Base-by-base conservation (phyloP, 2,888 invertebrate species). In the Melieria omissa region DNA sequence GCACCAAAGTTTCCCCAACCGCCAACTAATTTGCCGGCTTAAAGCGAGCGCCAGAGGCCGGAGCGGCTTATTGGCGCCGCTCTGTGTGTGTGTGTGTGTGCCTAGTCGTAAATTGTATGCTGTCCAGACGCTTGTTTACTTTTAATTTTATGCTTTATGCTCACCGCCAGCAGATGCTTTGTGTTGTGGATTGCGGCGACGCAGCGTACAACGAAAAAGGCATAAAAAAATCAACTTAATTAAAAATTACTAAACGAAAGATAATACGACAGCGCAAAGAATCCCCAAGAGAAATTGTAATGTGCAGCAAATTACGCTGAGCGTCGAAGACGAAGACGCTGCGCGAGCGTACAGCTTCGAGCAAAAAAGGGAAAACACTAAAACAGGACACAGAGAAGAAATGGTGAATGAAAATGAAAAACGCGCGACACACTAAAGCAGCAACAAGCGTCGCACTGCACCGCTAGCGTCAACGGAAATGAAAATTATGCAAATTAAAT, bases 211-310 rank as follows among this genome's bases (percentile, higher is more conserved):
- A 3, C 29, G 29, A 29, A 29, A 29, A 29, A 5, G 52, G n/a
- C 1, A 29, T 78, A 76, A 76, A 68, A 52, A 74, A 75, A 73
- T 70, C 75, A 79, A 79, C 78, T 77, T 77, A 80, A 80, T 80
- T 80, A 78, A 78, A 78, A 78, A 75, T 73, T 76, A 68, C 80
- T 78, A 77, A 80, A 75, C 78, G 77, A 78, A 78, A 74, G 77
- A 80, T 76, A 79, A 76, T 75, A 76, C 71, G n/a, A 3, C 5
- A 44, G n/a, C 62, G 54, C 44, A 65, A 70, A 71, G 71, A 68
- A 62, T 73, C 63, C 44, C n/a, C 16, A 63, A 69, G 69, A 75
- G 63, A 72, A 68, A 75, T 57, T 57, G 52, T 74, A 73, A 73
- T 73, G 65, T 73, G 71, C 68, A 67, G 65, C 68, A 64, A 73